Conservation (phyloP, 2,888 invertebrate species). For the Diarsia dahlii region DNA sequence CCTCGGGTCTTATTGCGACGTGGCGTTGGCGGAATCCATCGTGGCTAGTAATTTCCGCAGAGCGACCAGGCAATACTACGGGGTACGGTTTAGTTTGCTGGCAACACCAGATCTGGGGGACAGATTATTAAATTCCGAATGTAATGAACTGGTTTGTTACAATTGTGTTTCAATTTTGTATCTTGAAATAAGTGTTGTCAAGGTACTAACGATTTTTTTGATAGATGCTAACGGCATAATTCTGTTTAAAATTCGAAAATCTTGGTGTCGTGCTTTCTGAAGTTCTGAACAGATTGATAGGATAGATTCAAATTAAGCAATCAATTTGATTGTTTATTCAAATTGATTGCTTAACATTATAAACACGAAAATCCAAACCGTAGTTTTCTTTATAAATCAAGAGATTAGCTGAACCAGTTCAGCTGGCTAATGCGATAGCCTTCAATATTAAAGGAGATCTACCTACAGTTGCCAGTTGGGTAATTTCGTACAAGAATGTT, state of each 20-base stretch:
- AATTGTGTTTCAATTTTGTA: background rate
- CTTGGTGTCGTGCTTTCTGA: background rate
- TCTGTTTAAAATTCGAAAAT: too few species aligned
- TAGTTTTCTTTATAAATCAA: background rate
- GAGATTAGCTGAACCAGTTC: constrained; percentile 16
- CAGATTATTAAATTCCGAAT: constrained; percentile 14
- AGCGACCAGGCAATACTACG: constrained; percentile 51
- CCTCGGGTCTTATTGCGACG: constrained; percentile 63
- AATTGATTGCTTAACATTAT: too few species aligned
- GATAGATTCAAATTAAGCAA: background rate
- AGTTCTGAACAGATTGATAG: background rate
- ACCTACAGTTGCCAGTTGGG: background rate
- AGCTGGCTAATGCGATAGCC: constrained; percentile 1
- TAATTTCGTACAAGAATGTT: constrained; percentile 27
- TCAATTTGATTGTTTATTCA: too few species aligned
- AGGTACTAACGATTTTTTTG: background rate
- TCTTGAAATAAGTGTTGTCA: background rate
- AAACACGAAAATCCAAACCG: background rate
- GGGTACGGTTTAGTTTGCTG: constrained; percentile 37
- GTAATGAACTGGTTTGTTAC: background rate
- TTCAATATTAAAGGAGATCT: background rate
- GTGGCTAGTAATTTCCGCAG: constrained; percentile 79
- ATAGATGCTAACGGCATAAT: background rate
- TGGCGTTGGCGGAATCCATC: constrained; percentile 66
- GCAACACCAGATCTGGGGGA: constrained; percentile 28